Percentiles rank a stretch among this genome's conserved stretches.
phyloP scores from a whole-genome alignment of 64 coral and sea anemone genomes.

The Montipora efflorescens region DNA sequence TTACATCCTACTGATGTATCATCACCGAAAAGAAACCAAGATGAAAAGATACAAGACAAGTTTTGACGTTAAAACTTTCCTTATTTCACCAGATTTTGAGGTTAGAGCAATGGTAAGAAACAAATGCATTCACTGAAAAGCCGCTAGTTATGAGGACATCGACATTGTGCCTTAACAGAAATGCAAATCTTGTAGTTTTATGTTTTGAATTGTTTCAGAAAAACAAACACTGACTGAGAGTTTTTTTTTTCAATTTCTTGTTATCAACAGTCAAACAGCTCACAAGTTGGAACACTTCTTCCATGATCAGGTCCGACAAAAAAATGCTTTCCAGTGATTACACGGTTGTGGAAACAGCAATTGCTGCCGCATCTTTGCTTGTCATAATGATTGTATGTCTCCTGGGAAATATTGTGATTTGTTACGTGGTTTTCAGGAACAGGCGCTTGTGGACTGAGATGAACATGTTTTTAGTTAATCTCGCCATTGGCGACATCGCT shows the following conservation, averaged over 20 bases:
- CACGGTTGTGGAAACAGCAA: conserved; percentile 50
- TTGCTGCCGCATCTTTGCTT: conserved; percentile 45
- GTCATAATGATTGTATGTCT: conserved; percentile 78
- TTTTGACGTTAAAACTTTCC: neutral
- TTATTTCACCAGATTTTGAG: neutral
- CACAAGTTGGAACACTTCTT: neutral
- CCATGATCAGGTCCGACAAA: neutral
- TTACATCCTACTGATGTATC: neutral
- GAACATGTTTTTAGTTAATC: conserved; percentile 90
- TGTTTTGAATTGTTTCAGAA: conserved; percentile 28
- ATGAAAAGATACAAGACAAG: neutral
- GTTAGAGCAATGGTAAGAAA: neutral
- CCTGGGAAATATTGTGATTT: conserved; percentile 71
- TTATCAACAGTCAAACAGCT: neutral
- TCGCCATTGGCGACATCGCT: conserved; percentile 82
- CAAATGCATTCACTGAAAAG: neutral
- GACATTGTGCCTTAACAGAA: neutral
- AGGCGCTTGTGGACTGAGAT: conserved; percentile 91
- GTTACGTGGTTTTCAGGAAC: conserved; percentile 68
- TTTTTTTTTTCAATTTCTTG: neutral
- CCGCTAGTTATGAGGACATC: neutral
- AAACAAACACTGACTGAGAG: neutral
- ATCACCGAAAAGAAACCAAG: neutral
- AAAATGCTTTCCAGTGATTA: conserved; percentile 31
- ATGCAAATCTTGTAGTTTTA: conserved; percentile 26